Evolutionary conservation across 2,113 vertebrate genomes (phyloP), one percentile per base, ranked within the genome.

Genomic region (Sterna hirundo): DNA sequence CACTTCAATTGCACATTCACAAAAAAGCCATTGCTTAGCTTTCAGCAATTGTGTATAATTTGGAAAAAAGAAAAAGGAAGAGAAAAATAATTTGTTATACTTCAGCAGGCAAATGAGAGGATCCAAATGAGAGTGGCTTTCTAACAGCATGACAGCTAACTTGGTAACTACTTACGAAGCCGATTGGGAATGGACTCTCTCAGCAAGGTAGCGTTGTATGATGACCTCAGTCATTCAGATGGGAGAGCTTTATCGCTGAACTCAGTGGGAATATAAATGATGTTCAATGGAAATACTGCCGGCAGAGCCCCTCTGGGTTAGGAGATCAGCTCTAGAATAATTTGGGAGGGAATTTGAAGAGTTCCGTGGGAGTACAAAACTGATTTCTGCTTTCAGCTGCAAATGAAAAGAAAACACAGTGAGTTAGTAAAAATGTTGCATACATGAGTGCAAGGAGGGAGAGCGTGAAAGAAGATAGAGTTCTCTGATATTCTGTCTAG

Each of bases 281-380:
- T 76, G 57, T 61, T 91, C 3, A 13, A 65, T 86, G 85, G 76
- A 55, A 93, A 44, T n/a, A 3, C 69, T 83, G 84, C 83, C 68
- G 62, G 82, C 58, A 91, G 64, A 88, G 57, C 55, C 76, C 72
- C 76, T 84, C 88, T 76, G 95, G 32, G 14, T 66, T 82, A 66
- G 80, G 54, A 93, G 84, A 91, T 83, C 88, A 92, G 64, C 72
- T 83, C 69, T n/a, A 44, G 83, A 91, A 94, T 92, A 84, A 84
- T 94, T 68, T 91, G 83, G 47, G 80, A 91, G 88, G 93, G 75
- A 91, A 86, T 96, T 75, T 4, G 15, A 54, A 49, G 80, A 57
- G 83, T 88, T 93, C 85, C 78, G 32, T 26, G 58, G 86, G 88
- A 94, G 69, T 72, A 75, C 32, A 82, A 82, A 88, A 75, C 55